Percentiles rank a stretch among this genome's conserved stretches.
Conservation (phyloP, 2,888 invertebrate genomes). For the Heteropelma amictum region DNA sequence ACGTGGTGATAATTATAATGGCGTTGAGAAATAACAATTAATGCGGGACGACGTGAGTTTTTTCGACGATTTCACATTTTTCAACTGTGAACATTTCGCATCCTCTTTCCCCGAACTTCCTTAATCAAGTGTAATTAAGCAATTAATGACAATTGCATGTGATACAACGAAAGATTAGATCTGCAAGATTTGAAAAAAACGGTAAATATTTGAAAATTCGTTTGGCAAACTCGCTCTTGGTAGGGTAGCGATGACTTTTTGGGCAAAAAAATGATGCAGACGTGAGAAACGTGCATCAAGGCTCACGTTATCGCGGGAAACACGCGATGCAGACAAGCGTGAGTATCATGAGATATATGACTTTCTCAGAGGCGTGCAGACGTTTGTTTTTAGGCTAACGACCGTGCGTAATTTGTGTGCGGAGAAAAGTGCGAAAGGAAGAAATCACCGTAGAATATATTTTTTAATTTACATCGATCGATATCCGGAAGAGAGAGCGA, state of each 20-base stretch:
- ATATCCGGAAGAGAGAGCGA: conserved; percentile 33
- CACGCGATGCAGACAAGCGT: too few relatives aligned
- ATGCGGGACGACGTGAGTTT: too few relatives aligned
- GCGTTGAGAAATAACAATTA: too few relatives aligned
- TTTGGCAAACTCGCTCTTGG: neutral
- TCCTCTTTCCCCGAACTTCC: too few relatives aligned
- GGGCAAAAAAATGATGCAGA: conserved; percentile 9
- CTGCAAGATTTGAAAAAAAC: too few relatives aligned
- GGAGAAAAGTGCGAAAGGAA: conserved; percentile 64
- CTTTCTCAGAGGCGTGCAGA: neutral
- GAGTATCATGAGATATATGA: conserved; percentile 33
- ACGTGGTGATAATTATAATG: too few relatives aligned
- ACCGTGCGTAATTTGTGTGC: conserved; percentile 51
- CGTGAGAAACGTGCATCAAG: conserved; percentile 21
- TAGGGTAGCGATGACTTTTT: conserved; percentile 7
- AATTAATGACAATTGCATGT: too few relatives aligned
- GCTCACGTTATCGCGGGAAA: conserved; percentile 41
- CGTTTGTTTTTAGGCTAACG: conserved; percentile 8
- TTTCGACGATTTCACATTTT: too few relatives aligned
- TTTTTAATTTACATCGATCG: conserved; percentile 54
- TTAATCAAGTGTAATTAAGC: too few relatives aligned
- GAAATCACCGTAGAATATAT: conserved; percentile 70
- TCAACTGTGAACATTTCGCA: too few relatives aligned
- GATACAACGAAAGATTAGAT: too few relatives aligned
- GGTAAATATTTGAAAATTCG: too few relatives aligned